Evolutionary conservation across 2,113 vertebrate genomes (phyloP).

Genomic region (Zosterops pallidus): DNA sequence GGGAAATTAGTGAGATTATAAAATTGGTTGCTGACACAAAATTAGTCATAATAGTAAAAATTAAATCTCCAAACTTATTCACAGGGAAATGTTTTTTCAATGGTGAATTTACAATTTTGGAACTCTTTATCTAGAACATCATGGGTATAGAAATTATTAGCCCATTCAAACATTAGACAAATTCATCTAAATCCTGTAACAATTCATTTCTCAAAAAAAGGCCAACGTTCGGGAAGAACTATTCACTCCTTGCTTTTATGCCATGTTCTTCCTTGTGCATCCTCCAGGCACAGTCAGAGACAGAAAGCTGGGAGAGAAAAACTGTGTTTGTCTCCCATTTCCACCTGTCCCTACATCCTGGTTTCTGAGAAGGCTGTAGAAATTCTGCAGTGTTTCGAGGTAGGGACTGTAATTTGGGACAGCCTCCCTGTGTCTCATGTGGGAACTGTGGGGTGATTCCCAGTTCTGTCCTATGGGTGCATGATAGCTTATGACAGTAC

Average conservation of each 20-base stretch:
- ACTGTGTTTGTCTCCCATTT: not conserved
- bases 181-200: not conserved
- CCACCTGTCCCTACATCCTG: not conserved
- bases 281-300: not conserved
- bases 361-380: not conserved
- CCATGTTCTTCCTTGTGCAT: not conserved
- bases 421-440: not conserved
- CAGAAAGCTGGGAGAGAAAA: not conserved
- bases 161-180: not conserved
- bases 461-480: not conserved
- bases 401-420: fast-evolving
- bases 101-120: not conserved
- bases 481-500: not conserved
- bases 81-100: not conserved
- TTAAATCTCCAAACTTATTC: not conserved
- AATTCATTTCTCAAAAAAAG: not conserved
- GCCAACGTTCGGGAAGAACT: not conserved
- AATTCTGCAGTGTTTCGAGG: not conserved
- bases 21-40: not conserved
- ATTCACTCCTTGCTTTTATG: not conserved
- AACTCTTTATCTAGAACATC: not conserved
- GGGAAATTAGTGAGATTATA: not conserved
- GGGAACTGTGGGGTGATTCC: not conserved
- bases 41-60: not conserved
- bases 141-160: not conserved